phyloP scores from a whole-genome alignment of 2,797 vertebrate species.

The Cyprinella venusta region DNA sequence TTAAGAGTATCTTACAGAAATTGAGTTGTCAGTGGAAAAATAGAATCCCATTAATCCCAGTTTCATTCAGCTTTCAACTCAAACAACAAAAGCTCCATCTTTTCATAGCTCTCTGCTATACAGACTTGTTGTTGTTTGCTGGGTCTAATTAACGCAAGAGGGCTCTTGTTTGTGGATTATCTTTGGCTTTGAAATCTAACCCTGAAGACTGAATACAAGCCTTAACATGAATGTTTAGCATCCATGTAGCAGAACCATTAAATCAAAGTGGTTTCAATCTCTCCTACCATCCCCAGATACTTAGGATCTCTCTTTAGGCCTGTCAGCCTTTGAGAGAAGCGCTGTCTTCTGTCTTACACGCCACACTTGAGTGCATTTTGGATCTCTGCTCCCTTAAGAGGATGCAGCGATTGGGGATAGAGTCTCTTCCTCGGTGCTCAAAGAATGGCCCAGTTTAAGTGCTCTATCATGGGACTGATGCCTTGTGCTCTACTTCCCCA shows the following conservation, averaged over 20 bases:
- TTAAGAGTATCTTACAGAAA: neutral
- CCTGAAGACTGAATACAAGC: constrained; percentile 23
- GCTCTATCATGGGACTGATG: constrained; percentile 41
- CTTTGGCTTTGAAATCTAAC: constrained; percentile 50
- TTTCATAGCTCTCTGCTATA: constrained; percentile 29
- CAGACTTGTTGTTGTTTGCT: constrained; percentile 47
- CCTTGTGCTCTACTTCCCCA: constrained; percentile 30
- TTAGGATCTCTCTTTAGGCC: constrained; percentile 5
- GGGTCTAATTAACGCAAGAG: constrained; percentile 53
- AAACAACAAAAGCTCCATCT: constrained; percentile 48
- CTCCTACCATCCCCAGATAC: constrained; percentile 8
- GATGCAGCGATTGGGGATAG: constrained; percentile 29
- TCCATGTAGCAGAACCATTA: neutral
- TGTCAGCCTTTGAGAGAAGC: constrained; percentile 17
- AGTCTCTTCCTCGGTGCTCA: constrained; percentile 27
- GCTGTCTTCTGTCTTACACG: constrained; percentile 7
- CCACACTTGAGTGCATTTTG: constrained; percentile 32
- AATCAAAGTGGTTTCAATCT: neutral
- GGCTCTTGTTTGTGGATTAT: constrained; percentile 41
- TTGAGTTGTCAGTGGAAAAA: constrained; percentile 3
- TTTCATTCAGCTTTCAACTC: constrained; percentile 17
- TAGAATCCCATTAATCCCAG: neutral
- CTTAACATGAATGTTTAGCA: constrained; percentile 20
- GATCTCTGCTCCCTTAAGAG: constrained; percentile 42
- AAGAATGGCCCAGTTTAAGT: constrained; percentile 54